Evolutionary conservation across 2,888 invertebrate genomes (phyloP), one percentile per base, ranked within the genome.

Genomic region (Piscicola geometra): DNA sequence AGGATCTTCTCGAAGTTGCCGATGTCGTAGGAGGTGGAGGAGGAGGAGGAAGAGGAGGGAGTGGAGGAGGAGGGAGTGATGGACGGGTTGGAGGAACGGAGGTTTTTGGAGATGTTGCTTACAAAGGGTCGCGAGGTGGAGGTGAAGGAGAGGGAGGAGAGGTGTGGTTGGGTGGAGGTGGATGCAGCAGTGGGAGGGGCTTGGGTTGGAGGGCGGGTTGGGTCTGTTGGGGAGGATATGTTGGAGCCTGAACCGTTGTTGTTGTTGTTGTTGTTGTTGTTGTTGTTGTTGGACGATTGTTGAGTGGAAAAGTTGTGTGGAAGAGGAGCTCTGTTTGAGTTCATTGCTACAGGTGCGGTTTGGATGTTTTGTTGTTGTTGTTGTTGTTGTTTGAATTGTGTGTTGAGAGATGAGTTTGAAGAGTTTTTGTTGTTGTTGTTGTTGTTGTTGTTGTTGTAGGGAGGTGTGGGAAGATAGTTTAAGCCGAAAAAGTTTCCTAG

Each of bases 1-100:
- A 73, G 30, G 36, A 73, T 73, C 36, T 73, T 73, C 73, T 73
- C 73, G 1, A 73, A 33, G 35, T 25, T 52, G 36, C n/a, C 60
- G 64, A 64, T 15, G 35, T 73, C 73, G 41, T 28, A 64, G 35
- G 3, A 33, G 35, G n/a, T n/a, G 30, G 35, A 28, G n/a, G 64
- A 18, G n/a, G 64, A 64, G n/a, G n/a, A n/a, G n/a, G n/a, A n/a
- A n/a, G n/a, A n/a, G n/a, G n/a, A 50, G 25, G 30, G 64, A 9
- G 30, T 21, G 64, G 9, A 18, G 64, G n/a, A 18, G 15, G 25
- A 28, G 15, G 67, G 33, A 30, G 67, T 21, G n/a, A 30, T 64
- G 9, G 64, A 64, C 9, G 41, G 41, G 41, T 41, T 41, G 41
- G 41, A 41, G 41, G 41, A 9, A 5, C 25, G 9, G 5, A 28